These are phyloP conservation scores for Irena cyanogastra DNA, from an alignment of 2,113 vertebrate genomes.

Conservation along the genomic window DNA sequence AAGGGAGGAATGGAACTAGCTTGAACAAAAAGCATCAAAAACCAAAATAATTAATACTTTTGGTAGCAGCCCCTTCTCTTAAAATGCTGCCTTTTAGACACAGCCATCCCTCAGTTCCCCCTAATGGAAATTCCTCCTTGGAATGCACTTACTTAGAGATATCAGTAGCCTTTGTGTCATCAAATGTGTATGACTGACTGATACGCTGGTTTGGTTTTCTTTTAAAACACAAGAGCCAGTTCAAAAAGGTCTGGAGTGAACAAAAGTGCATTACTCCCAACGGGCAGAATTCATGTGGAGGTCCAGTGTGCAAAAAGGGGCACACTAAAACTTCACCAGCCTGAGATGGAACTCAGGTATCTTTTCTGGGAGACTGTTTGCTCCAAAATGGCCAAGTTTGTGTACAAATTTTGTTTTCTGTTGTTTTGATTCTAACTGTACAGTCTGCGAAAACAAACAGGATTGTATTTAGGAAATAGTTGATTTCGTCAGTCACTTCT, in stretches of 20 bases:
- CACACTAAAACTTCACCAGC: not conserved
- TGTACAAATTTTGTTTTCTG: not conserved
- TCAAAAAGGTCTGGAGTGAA: not conserved
- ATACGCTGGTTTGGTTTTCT: not conserved
- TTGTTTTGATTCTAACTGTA: not conserved
- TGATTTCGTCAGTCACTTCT: not conserved
- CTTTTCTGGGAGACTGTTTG: not conserved
- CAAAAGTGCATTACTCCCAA: accelerated
- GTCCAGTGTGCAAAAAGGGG: not conserved
- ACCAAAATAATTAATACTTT: not conserved
- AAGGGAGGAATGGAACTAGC: not conserved
- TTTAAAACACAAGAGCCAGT: not conserved
- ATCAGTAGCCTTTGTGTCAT: not conserved
- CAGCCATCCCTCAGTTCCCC: not conserved
- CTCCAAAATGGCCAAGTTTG: not conserved
- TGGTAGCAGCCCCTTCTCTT: not conserved
- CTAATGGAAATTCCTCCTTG: not conserved
- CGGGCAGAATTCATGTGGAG: not conserved
- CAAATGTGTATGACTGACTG: not conserved
- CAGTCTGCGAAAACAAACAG: not conserved
- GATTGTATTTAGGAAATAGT: not conserved
- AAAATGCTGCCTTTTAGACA: not conserved
- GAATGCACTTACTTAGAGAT: not conserved
- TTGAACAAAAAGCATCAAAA: not conserved
- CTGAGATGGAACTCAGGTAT: not conserved